Base-by-base conservation (phyloP, 2,113 vertebrate genomes). In the Panurus biarmicus region DNA sequence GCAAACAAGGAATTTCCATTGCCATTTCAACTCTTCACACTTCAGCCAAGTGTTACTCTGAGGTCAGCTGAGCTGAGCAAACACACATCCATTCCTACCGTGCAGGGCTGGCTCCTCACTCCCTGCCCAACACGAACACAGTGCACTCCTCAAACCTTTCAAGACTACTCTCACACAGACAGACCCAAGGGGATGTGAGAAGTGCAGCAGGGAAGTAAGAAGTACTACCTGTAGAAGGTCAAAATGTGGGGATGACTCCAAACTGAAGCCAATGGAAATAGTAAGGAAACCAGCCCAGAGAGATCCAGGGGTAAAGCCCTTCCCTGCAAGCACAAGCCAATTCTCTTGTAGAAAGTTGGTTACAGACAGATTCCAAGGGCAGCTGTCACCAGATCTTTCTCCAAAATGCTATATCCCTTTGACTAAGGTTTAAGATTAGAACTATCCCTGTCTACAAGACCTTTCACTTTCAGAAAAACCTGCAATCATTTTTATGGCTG, bases 41-140 rank as follows among this genome's bases (percentile, higher is more conserved):
- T 33, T 58, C 14, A 62, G 82, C 50, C 78, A 58, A 73, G 65
- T 6, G 54, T 35, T 76, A n/a, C 71, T 67, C 70, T 8, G 20
- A 19, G 71, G 64, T 29, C 62, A 73, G 78, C 36, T 21, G 70
- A 48, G 71, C 61, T 42, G 35, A 4, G n/a, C 66, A 56, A 58
- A 84, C 10, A 31, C 2, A 0, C 3, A 51, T 54, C 44, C 7
- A 1, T 5, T 56, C 77, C 44, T 24, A 10, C 38, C 1, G 10
- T 0, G 31, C 64, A 53, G 50, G 5, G 57, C 51, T 69, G 61
- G 50, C 2, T 50, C 58, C 66, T 38, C n/a, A 0, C 66, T 44
- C 58, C 79, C 82, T 44, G 56, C 6, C 2, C 1, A 2, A 61
- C 50, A 19, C 0, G 62, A 17, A 61, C 44, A 18, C 4, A 53